Percentiles rank a stretch among this genome's conserved stretches.
Conservation (phyloP, 2,888 invertebrate species). For the Blastobasis adustella region DNA sequence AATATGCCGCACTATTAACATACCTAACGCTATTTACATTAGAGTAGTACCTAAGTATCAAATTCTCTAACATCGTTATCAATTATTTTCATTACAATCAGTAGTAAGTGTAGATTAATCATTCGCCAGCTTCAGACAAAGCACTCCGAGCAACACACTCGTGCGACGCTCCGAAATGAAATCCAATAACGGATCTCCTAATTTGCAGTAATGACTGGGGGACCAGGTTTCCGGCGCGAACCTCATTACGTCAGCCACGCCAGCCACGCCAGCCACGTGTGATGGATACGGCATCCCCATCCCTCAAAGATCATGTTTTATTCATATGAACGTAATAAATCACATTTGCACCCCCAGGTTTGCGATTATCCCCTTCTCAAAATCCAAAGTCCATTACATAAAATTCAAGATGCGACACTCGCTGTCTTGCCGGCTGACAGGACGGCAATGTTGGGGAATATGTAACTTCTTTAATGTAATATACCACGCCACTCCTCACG, state of each 20-base stretch:
- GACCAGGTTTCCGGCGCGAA: constrained; percentile 17
- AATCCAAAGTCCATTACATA: constrained; percentile 37
- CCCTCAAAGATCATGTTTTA: constrained; percentile 45
- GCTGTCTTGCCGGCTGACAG: background rate
- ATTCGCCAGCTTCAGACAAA: no score
- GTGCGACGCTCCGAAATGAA: background rate
- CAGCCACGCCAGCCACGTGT: background rate
- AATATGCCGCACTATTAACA: no score
- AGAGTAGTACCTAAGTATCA: no score
- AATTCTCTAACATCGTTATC: no score
- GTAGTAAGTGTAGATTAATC: no score
- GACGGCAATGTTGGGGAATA: constrained; percentile 3
- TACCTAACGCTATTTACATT: no score
- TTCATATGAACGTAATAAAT: constrained; percentile 50
- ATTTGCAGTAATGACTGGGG: constrained; percentile 8
- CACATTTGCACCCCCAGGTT: constrained; percentile 40
- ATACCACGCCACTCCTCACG: background rate
- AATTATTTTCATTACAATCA: no score
- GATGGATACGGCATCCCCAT: constrained; percentile 32
- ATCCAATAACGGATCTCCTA: constrained; percentile 2
- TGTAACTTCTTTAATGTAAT: constrained; percentile 2
- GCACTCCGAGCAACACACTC: no score
- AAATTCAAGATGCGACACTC: constrained; percentile 24
- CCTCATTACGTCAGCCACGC: constrained; percentile 22
- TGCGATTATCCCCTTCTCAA: constrained; percentile 37